These are phyloP conservation scores for Ostrea denselamellosa DNA, from an alignment of 1,140 invertebrate species.

Conservation along the genomic window DNA sequence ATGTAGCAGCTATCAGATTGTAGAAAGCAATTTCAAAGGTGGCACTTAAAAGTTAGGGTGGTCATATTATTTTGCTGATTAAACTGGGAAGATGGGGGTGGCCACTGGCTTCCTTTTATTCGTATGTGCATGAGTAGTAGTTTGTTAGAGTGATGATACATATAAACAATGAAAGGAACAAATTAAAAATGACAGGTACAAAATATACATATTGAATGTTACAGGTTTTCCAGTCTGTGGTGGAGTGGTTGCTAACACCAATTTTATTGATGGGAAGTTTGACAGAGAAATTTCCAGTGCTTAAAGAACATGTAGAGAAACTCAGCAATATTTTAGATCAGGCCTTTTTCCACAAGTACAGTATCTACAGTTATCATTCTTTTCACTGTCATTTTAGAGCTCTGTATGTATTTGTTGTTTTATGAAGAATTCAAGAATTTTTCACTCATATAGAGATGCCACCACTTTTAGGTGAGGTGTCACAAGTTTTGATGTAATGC, in stretches of 20 bases:
- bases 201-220: not conserved
- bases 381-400: not conserved
- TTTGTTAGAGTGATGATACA: not conserved
- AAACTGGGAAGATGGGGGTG: no score
- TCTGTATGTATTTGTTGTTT: no score
- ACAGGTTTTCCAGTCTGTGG: conserved; percentile 39
- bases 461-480: no score
- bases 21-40: no score
- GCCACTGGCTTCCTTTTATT: no score
- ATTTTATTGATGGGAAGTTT: conserved; percentile 5
- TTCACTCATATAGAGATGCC: no score
- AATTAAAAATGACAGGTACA: not conserved
- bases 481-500: no score
- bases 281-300: not conserved
- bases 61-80: no score
- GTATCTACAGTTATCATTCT: not conserved
- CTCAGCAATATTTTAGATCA: conserved; percentile 1
- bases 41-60: no score
- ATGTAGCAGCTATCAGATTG: no score
- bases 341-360: conserved; percentile 46
- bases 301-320: not conserved
- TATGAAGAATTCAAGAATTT: no score
- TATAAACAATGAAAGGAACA: not conserved
- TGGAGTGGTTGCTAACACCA: conserved; percentile 32
- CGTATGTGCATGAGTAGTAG: no score